Evolutionary conservation across 2,888 invertebrate genomes (phyloP).

Genomic region (Agonum fuliginosum): DNA sequence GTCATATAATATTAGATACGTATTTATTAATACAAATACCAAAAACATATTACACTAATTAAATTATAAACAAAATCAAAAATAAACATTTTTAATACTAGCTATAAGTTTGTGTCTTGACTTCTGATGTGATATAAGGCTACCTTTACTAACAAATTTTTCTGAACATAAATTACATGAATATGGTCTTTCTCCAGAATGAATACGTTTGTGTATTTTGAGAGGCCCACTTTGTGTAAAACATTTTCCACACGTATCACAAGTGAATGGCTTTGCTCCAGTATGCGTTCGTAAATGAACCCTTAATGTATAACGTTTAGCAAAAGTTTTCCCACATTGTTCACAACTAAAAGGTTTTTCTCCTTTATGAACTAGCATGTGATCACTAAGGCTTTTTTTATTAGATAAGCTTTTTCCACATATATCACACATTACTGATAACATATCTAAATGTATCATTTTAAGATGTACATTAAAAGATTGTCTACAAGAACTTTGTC

Average conservation of each 20-base stretch:
- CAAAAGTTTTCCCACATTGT: constrained; percentile 42
- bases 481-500: constrained; percentile 64
- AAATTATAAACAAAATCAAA: neutral
- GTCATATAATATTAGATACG: too few species aligned
- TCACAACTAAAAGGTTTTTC: constrained; percentile 32
- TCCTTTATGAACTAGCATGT: constrained; percentile 30
- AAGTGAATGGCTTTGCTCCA: constrained; percentile 67
- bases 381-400: constrained; percentile 27
- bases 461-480: constrained; percentile 62
- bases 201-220: constrained; percentile 64
- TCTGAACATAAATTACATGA: constrained; percentile 61
- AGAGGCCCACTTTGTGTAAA: constrained; percentile 63
- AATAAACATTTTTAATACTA: neutral
- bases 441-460: constrained; percentile 65
- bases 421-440: constrained; percentile 59
- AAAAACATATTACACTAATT: neutral
- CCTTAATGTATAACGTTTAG: neutral
- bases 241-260: constrained; percentile 68
- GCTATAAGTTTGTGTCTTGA: constrained; percentile 28
- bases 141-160: constrained; percentile 66
- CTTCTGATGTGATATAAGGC: constrained; percentile 65
- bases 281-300: constrained; percentile 75
- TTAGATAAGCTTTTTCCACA: constrained; percentile 36
- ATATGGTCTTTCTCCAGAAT: constrained; percentile 59
- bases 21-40: too few species aligned